Evolutionary conservation across 1,140 invertebrate genomes (phyloP), one percentile per base, ranked within the genome.

Genomic region (Lasaia peninsularis): DNA sequence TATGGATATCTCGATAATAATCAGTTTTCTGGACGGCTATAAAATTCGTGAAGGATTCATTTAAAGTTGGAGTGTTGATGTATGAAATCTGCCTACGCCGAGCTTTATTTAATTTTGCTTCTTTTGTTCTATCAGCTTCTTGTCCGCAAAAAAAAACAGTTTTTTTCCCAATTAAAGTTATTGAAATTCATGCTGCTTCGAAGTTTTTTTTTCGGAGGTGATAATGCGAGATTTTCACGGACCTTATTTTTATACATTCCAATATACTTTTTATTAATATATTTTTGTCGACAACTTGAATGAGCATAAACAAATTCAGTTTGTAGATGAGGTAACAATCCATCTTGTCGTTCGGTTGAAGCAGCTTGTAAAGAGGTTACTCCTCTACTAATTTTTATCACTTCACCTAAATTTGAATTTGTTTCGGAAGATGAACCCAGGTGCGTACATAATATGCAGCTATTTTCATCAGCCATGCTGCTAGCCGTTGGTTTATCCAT

Each of bases 1-100:
- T 50, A 50, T 57, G 56, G 14, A 57, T 57, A 50, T 57, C 56
- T 57, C 31, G 14, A 57, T 24, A 24, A 24, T 24, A 24, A 24
- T 24, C 21, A 24, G 21, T 24, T 24, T 24, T 24, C 21, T 24
- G 16, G 48, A 58, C 48, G 20, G 56, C 56, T 58, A 58, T 32
- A 58, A n/a, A n/a, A n/a, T n/a, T n/a, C n/a, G n/a, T n/a, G n/a
- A n/a, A n/a, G n/a, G n/a, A n/a, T n/a, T n/a, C 55, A 50, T 57
- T 57, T 33, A 57, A 57, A 57, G 55, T 52, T 52, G 56, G 31
- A 58, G 49, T 58, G 49, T 58, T 58, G 56, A 58, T 52, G 56
- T 52, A 58, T 58, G 56, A 51, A 52, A 58, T 58, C 49, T 58
- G 56, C 32, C 49, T 11, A 33, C 32, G 56, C 56, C 49, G 56